Evolutionary conservation across 2,113 vertebrate genomes (phyloP).

Genomic region (Dermatemys mawii): DNA sequence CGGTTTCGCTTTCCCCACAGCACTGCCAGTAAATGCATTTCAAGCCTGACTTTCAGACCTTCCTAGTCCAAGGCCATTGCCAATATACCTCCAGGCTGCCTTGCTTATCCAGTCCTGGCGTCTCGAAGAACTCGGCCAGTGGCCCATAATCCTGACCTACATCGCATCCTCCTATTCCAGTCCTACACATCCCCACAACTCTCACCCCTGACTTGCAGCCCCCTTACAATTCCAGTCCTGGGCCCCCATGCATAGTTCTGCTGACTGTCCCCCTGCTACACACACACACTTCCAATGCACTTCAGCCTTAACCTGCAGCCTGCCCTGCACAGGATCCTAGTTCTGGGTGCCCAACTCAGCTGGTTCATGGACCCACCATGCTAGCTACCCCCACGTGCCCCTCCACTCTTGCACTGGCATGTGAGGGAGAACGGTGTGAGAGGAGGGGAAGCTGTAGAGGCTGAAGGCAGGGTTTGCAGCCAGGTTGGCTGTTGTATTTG

Average conservation of each 20-base stretch:
- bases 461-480: no score
- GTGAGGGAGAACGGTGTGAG: no score
- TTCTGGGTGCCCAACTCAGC: no score
- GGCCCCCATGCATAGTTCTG: no score
- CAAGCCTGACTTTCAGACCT: background rate
- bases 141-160: no score
- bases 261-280: no score
- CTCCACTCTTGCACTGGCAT: no score
- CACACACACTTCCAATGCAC: background rate
- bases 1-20: background rate
- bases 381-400: no score
- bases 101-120: background rate
- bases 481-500: background rate
- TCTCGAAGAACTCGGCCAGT: background rate
- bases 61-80: background rate
- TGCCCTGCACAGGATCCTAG: background rate
- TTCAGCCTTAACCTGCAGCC: no score
- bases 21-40: background rate
- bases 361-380: no score
- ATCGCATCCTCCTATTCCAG: background rate
- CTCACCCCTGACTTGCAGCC: background rate
- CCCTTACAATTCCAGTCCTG: background rate
- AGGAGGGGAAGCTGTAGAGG: no score
- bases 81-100: background rate
- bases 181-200: no score